These are phyloP conservation scores for Drosophila demipolita DNA, from an alignment of 2,888 invertebrate species.

Conservation along the genomic window DNA sequence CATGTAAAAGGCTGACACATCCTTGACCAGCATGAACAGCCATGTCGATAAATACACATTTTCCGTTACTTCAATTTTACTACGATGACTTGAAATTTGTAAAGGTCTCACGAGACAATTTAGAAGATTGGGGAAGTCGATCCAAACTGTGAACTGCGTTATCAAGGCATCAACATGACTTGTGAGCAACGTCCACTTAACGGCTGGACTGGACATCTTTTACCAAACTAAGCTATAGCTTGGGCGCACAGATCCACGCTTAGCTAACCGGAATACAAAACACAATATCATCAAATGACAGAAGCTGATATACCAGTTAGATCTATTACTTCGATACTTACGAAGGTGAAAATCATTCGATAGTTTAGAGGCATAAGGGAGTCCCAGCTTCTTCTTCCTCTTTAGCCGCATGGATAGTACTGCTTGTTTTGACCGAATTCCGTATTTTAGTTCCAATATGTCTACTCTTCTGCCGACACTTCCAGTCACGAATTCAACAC, in stretches of 20 bases:
- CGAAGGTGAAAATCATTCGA: not conserved
- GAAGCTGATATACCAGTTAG: not conserved
- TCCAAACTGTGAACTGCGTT: not conserved
- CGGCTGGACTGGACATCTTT: not conserved
- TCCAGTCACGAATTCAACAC: not conserved
- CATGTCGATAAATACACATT: not conserved
- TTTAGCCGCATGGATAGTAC: too few relatives aligned
- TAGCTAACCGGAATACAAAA: slow-evolving; percentile 7
- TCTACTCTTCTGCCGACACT: slow-evolving; percentile 19
- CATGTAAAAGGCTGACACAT: too few relatives aligned
- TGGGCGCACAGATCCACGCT: not conserved
- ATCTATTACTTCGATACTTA: not conserved
- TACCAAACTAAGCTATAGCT: slow-evolving; percentile 34
- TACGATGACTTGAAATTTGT: not conserved
- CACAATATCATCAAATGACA: not conserved
- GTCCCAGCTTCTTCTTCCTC: not conserved
- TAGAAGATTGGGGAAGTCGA: not conserved
- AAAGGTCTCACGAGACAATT: not conserved
- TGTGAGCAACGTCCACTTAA: not conserved
- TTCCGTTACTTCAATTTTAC: not conserved
- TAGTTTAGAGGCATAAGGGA: not conserved
- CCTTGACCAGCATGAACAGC: not conserved
- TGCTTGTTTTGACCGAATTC: not conserved
- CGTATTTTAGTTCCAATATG: slow-evolving; percentile 25
- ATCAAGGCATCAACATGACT: too few relatives aligned